These are phyloP conservation scores for Chlorops oryzae DNA, from an alignment of 1,140 invertebrate genomes.

Conservation along the genomic window DNA sequence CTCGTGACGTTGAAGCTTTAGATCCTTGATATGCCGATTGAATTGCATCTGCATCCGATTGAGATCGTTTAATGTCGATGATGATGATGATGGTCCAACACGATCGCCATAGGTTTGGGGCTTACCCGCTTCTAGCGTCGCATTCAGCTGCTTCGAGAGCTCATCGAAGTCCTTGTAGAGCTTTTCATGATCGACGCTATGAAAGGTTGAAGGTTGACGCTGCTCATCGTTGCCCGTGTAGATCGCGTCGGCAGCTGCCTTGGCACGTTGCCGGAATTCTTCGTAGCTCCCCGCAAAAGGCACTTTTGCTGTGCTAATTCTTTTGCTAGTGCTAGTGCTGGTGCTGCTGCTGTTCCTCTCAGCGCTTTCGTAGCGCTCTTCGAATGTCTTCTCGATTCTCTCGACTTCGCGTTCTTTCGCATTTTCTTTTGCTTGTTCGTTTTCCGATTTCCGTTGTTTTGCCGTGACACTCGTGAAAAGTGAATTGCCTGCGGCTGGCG, in stretches of 20 bases:
- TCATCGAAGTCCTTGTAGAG: conserved; percentile 46
- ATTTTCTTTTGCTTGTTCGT: no score
- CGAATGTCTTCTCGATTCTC: no score
- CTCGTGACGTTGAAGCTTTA: conserved; percentile 31
- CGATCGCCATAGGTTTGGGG: conserved; percentile 25
- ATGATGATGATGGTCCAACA: no score
- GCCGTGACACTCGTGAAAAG: no score
- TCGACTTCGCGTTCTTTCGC: no score
- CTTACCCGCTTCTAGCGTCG: conserved; percentile 32
- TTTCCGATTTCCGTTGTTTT: conserved; percentile 10
- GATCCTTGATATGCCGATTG: conserved; percentile 24
- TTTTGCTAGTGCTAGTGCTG: conserved; percentile 22
- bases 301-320: no score
- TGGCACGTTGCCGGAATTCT: conserved; percentile 48
- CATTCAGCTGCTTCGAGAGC: conserved; percentile 35
- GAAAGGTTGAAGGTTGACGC: neutral
- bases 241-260: conserved; percentile 31
- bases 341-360: conserved; percentile 3
- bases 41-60: conserved; percentile 21
- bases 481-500: conserved; percentile 5
- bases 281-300: conserved; percentile 37
- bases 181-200: conserved; percentile 33
- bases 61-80: conserved; percentile 38
- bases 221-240: neutral
- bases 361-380: neutral